phyloP scores from a whole-genome alignment of 2,797 vertebrate species.

The Enoplosus armatus region DNA sequence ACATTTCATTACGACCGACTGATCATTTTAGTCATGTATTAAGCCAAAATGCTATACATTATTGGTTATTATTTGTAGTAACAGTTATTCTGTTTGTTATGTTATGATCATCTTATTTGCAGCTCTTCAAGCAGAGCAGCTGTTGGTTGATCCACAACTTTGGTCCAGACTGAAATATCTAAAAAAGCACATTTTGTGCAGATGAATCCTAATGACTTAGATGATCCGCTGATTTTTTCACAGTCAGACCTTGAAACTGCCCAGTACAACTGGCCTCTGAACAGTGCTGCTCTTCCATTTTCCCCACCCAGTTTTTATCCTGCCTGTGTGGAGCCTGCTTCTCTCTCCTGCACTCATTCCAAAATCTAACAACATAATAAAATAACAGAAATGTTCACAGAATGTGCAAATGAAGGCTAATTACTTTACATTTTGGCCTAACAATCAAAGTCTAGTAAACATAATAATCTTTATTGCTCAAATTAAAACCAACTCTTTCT shows the following conservation, averaged over 20 bases:
- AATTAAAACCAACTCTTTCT: not conserved
- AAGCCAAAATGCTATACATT: not conserved
- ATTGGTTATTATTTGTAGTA: not conserved
- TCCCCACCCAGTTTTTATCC: not conserved
- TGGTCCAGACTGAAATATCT: not conserved
- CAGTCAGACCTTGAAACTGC: not conserved
- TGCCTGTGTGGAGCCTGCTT: not conserved
- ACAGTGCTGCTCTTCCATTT: slow-evolving; percentile 1
- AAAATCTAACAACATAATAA: not conserved
- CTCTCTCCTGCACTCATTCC: not conserved
- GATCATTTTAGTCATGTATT: not conserved
- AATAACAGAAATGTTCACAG: not conserved
- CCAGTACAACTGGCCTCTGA: not conserved
- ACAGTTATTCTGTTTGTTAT: not conserved
- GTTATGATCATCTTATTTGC: not conserved
- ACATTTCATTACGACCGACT: not conserved
- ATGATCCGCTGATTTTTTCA: not conserved
- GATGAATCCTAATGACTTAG: not conserved
- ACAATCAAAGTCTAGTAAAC: not conserved
- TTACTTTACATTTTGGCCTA: not conserved
- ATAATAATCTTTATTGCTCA: not conserved
- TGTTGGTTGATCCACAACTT: not conserved
- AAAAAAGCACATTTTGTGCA: not conserved
- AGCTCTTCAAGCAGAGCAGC: too few relatives aligned
- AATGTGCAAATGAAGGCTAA: not conserved